These are phyloP conservation scores for Aphidius gifuensis DNA, from an alignment of 1,140 invertebrate species.

Conservation along the genomic window DNA sequence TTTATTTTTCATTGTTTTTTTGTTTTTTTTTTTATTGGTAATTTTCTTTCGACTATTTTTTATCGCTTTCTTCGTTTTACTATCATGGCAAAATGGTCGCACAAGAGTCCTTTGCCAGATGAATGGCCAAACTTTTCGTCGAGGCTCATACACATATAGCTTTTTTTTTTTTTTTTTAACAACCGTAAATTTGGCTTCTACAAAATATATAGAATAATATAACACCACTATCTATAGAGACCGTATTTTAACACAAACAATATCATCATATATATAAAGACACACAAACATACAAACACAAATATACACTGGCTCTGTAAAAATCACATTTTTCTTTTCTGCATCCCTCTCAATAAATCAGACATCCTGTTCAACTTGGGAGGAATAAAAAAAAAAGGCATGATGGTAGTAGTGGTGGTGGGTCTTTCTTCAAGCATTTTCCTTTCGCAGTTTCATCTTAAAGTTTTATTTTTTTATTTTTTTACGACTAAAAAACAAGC, in stretches of 20 bases:
- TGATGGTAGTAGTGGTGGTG: too few relatives aligned
- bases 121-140: conserved; percentile 14
- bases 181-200: neutral
- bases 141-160: too few relatives aligned
- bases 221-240: conserved; percentile 1
- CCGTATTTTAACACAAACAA: too few relatives aligned
- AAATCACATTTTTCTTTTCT: conserved; percentile 27
- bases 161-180: too few relatives aligned
- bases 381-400: too few relatives aligned
- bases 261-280: too few relatives aligned
- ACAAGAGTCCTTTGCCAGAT: conserved; percentile 16
- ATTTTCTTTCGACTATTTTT: neutral
- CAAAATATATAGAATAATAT: conserved; percentile 12
- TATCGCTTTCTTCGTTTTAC: neutral
- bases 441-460: neutral
- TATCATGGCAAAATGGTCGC: conserved; percentile 16
- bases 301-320: too few relatives aligned
- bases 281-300: too few relatives aligned
- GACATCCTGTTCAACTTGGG: neutral
- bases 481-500: conserved; percentile 19
- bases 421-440: conserved; percentile 8
- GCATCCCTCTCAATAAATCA: conserved; percentile 27
- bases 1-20: conserved; percentile 1
- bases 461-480: neutral
- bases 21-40: neutral